Conservation (phyloP, 2,888 invertebrate species). For the Limenitis arthemis region DNA sequence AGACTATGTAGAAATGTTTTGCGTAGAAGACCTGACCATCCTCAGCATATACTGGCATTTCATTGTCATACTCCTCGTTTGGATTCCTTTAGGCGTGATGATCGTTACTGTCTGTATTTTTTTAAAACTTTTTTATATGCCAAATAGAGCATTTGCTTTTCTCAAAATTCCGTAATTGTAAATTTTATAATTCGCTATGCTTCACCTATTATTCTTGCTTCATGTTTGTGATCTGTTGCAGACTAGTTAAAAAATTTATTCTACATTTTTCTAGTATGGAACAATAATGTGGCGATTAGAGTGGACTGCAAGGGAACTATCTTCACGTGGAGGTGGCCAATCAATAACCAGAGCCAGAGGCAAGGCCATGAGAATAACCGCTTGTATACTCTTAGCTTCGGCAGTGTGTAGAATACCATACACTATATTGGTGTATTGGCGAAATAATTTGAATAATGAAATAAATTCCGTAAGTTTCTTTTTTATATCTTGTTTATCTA, state of each 20-base stretch:
- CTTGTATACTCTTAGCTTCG: slow-evolving; percentile 78
- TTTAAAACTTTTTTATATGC: slow-evolving; percentile 3
- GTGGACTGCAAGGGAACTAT: slow-evolving; percentile 74
- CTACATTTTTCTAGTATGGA: slow-evolving; percentile 39
- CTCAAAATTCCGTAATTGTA: too few species aligned
- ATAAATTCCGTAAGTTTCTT: slow-evolving; percentile 55
- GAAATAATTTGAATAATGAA: slow-evolving; percentile 61
- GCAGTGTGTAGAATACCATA: slow-evolving; percentile 81
- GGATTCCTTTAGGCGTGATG: slow-evolving; percentile 84
- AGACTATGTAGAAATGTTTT: slow-evolving; percentile 69
- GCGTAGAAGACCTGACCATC: slow-evolving; percentile 76
- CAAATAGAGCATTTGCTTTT: neutral
- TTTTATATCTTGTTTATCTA: too few species aligned
- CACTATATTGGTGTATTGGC: slow-evolving; percentile 78
- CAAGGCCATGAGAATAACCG: slow-evolving; percentile 79
- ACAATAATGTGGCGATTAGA: slow-evolving; percentile 71
- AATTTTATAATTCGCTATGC: too few species aligned
- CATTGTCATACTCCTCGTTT: slow-evolving; percentile 80
- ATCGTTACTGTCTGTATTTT: slow-evolving; percentile 76
- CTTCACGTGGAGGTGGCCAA: slow-evolving; percentile 74
- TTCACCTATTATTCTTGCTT: too few species aligned
- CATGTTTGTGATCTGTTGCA: neutral
- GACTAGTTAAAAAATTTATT: neutral
- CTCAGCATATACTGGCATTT: slow-evolving; percentile 85
- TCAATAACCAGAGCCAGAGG: slow-evolving; percentile 74